phyloP scores from a whole-genome alignment of 2,797 vertebrate species.

The Sebastes steindachneri region DNA sequence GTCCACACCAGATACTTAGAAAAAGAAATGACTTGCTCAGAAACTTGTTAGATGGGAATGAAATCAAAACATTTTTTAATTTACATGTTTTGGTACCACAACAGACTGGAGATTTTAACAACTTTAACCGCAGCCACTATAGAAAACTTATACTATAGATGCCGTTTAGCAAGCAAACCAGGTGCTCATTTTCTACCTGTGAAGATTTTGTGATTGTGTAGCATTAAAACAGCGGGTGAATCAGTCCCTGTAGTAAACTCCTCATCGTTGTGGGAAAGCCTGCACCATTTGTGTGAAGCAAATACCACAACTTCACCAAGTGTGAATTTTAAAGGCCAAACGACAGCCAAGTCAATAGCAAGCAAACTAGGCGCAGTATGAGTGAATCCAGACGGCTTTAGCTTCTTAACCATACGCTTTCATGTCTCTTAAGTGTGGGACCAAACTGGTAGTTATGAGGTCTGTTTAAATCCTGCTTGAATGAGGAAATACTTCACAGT shows the following conservation, averaged over 20 bases:
- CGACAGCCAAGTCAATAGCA: slow-evolving; percentile 49
- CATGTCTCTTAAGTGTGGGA: slow-evolving; percentile 45
- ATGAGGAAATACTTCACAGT: slow-evolving; percentile 31
- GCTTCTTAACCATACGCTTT: slow-evolving; percentile 51
- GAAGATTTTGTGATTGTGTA: slow-evolving; percentile 18
- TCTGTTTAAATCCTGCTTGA: slow-evolving; percentile 37
- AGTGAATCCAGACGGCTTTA: slow-evolving; percentile 62
- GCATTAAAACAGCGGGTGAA: slow-evolving; percentile 35
- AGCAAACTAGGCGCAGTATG: slow-evolving; percentile 41
- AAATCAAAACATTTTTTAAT: not conserved
- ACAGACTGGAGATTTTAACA: not conserved
- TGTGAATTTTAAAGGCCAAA: slow-evolving; percentile 73
- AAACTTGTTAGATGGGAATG: not conserved
- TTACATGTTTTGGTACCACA: not conserved
- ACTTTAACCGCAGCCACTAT: not conserved
- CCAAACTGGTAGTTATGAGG: slow-evolving; percentile 57
- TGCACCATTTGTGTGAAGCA: slow-evolving; percentile 50
- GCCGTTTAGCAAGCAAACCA: not conserved
- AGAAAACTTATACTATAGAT: not conserved
- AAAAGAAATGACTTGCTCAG: not conserved
- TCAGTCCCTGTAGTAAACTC: slow-evolving; percentile 39
- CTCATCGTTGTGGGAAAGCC: slow-evolving; percentile 44
- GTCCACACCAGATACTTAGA: not conserved
- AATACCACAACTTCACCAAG: slow-evolving; percentile 65
- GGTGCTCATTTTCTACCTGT: slow-evolving; percentile 19